Evolutionary conservation across 2,113 vertebrate species (phyloP).

Genomic region (Chaetorhynchus papuensis): DNA sequence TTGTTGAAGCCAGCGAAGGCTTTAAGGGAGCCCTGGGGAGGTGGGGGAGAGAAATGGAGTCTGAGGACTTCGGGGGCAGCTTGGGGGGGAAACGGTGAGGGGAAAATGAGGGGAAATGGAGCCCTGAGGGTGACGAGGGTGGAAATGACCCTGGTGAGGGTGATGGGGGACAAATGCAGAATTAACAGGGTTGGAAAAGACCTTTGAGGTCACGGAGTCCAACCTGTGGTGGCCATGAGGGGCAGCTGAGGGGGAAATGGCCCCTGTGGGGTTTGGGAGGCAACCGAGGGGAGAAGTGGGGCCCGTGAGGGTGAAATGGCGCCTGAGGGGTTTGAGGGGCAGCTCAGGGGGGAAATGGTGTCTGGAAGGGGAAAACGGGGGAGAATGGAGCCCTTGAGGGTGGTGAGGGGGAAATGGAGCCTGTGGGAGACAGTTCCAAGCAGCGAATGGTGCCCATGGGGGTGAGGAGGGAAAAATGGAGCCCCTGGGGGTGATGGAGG

Average conservation of each 20-base stretch:
- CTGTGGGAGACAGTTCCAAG: too few relatives aligned
- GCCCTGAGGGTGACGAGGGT: too few relatives aligned
- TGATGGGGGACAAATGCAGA: too few relatives aligned
- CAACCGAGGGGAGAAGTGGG: too few relatives aligned
- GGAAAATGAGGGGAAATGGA: background rate
- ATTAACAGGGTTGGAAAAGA: too few relatives aligned
- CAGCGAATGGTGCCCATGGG: too few relatives aligned
- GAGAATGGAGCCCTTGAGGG: background rate
- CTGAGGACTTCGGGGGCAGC: background rate
- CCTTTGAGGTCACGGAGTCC: too few relatives aligned
- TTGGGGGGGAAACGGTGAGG: background rate
- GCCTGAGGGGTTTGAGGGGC: too few relatives aligned
- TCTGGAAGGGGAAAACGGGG: background rate
- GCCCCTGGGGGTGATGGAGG: too few relatives aligned
- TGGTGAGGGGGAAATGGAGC: background rate
- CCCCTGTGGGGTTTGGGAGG: background rate
- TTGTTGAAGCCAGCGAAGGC: too few relatives aligned
- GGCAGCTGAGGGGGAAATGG: too few relatives aligned
- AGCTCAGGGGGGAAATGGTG: background rate
- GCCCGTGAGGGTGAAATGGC: background rate
- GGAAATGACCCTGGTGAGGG: background rate
- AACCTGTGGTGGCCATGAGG: background rate
- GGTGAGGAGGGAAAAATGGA: too few relatives aligned
- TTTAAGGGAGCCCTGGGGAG: background rate
- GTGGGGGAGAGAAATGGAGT: background rate